Percentiles rank a stretch among this genome's conserved stretches.
Evolutionary conservation across 35 echinoderm and acorn worm species (phyloP).

Genomic region (Holothuria glaberrima): DNA sequence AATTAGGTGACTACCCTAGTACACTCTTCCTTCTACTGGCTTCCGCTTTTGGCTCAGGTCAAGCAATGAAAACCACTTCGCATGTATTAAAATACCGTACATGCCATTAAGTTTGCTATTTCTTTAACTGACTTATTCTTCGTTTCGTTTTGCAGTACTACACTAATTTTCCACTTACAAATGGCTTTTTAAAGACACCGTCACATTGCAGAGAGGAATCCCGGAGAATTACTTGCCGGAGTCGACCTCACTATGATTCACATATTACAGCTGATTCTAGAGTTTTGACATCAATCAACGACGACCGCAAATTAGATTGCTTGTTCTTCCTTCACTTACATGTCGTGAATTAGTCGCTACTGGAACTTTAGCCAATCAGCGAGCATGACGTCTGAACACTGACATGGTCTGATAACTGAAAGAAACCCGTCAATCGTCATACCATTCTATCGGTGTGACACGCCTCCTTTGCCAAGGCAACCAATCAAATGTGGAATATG

Average conservation of each 20-base stretch:
- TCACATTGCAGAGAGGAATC: constrained; percentile 13
- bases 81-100: too few relatives aligned
- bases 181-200: too few relatives aligned
- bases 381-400: constrained; percentile 25
- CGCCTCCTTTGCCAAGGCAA: not conserved
- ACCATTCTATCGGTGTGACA: not conserved
- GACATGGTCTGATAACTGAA: constrained; percentile 19
- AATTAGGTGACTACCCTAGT: too few relatives aligned
- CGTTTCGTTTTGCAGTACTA: too few relatives aligned
- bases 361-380: constrained; percentile 37
- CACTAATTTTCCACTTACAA: too few relatives aligned
- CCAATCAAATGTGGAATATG: constrained; percentile 2
- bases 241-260: constrained; percentile 36
- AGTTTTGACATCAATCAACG: constrained; percentile 23
- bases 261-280: constrained; percentile 36
- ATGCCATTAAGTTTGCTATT: too few relatives aligned
- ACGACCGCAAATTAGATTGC: constrained; percentile 46
- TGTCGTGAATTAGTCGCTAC: constrained; percentile 44
- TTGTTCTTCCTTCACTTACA: constrained; percentile 41
- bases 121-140: too few relatives aligned
- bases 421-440: not conserved
- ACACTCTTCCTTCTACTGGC: too few relatives aligned
- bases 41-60: too few relatives aligned
- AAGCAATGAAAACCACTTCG: too few relatives aligned
- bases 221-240: constrained; percentile 24